Conservation (phyloP, 2,113 vertebrate species). For the Isichthys henryi region DNA sequence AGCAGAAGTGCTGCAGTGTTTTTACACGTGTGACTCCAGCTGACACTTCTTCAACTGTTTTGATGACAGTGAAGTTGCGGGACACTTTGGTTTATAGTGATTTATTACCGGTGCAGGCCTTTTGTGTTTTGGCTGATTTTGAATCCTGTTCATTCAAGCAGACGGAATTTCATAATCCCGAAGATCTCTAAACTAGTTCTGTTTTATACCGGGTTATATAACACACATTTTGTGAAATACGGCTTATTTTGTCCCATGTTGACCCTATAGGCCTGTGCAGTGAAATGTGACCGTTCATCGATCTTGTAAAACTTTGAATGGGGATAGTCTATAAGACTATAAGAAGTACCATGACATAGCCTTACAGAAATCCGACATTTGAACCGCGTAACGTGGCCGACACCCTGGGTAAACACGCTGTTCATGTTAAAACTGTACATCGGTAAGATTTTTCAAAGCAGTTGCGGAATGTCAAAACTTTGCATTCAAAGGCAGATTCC, state of each 20-base stretch:
- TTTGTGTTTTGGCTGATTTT: background rate
- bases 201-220: background rate
- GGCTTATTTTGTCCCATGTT: background rate
- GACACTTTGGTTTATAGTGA: background rate
- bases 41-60: background rate
- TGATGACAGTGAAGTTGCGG: background rate
- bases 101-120: background rate
- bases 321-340: background rate
- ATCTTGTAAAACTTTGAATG: background rate
- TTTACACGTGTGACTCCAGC: background rate
- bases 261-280: background rate
- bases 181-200: background rate
- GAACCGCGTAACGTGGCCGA: background rate
- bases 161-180: background rate
- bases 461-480: background rate
- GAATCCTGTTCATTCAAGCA: background rate
- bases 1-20: background rate
- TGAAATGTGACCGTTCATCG: background rate
- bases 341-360: background rate
- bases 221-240: background rate
- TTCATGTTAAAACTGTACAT: background rate
- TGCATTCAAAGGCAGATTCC: background rate
- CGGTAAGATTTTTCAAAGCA: background rate
- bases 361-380: background rate
- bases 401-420: background rate